Evolutionary conservation across 2,113 vertebrate genomes (phyloP).

Genomic region (Apaloderma vittatum): DNA sequence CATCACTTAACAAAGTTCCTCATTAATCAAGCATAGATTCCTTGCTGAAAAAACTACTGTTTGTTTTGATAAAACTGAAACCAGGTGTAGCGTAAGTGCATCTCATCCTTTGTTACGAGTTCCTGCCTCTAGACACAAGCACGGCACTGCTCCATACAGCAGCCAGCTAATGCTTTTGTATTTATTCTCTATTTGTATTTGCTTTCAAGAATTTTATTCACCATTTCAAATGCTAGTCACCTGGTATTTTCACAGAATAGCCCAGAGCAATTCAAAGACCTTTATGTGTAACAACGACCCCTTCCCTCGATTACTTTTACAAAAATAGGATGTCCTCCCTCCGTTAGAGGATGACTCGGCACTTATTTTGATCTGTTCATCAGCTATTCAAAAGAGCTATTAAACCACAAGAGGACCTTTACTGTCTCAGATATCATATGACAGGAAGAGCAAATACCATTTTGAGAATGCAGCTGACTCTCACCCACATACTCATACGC

Average conservation of each 20-base stretch:
- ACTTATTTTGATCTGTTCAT: neutral
- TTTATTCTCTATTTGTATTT: neutral
- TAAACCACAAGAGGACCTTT: neutral
- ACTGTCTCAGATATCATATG: neutral
- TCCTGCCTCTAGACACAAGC: neutral
- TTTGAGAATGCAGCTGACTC: neutral
- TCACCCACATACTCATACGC: neutral
- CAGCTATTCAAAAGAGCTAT: neutral
- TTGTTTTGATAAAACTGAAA: neutral
- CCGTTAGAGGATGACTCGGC: neutral
- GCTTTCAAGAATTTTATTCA: neutral
- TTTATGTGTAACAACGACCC: neutral
- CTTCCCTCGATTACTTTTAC: neutral
- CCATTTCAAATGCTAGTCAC: neutral
- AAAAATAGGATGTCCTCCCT: neutral
- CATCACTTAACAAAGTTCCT: neutral
- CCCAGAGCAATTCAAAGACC: neutral
- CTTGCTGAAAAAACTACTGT: neutral
- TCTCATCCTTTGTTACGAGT: neutral
- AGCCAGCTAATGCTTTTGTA: neutral
- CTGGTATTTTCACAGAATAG: neutral
- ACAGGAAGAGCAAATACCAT: neutral
- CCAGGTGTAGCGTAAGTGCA: neutral
- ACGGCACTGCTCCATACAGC: neutral
- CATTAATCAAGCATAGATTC: neutral